A percentile compares a stretch with the other conserved stretches of the same genome.
Conservation (phyloP, 2,113 vertebrate species). For the Hyaena hyaena region DNA sequence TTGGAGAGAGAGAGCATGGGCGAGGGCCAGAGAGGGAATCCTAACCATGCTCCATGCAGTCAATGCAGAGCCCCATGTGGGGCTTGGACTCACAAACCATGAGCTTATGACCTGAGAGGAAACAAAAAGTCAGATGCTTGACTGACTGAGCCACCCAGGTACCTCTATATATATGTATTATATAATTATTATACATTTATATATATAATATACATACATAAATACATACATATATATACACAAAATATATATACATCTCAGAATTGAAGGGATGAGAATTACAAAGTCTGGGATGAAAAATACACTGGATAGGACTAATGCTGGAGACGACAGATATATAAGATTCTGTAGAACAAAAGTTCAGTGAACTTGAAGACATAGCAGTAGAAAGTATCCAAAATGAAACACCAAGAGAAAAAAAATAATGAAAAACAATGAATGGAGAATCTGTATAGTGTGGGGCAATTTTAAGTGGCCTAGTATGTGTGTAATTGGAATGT, state of each 20-base stretch:
- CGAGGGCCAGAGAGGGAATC: no score
- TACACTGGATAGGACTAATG: neutral
- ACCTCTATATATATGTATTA: no score
- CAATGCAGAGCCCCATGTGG: no score
- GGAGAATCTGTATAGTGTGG: neutral
- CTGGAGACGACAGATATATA: neutral
- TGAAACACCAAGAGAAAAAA: neutral
- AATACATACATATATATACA: neutral
- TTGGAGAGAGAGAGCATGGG: no score
- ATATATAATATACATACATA: neutral
- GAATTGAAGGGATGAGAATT: neutral
- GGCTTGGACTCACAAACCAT: no score
- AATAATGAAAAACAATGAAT: neutral
- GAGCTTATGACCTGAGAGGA: no score
- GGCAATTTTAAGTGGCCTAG: neutral
- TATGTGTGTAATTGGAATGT: neutral
- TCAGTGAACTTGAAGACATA: neutral
- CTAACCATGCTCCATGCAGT: no score
- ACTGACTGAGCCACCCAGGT: no score
- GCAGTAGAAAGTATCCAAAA: neutral
- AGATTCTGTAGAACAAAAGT: neutral
- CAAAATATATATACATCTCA: neutral
- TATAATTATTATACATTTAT: no score
- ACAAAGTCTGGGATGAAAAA: neutral
- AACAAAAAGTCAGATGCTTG: no score